These are phyloP conservation scores for Phyllostomus hastatus DNA, from an alignment of 2,113 vertebrate species.

Conservation along the genomic window DNA sequence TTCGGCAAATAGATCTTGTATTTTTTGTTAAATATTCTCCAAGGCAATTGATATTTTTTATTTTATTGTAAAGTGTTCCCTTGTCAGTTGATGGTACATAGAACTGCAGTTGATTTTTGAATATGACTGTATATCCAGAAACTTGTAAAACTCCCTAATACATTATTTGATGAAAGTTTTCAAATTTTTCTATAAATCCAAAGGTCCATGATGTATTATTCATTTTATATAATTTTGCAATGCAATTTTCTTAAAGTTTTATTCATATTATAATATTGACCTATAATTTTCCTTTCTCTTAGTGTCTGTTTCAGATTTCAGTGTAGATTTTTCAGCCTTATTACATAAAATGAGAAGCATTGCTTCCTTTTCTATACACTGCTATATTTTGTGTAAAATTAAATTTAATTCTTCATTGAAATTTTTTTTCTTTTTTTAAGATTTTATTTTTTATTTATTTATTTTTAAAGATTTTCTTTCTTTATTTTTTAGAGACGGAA, in stretches of 20 bases:
- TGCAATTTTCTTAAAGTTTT: not conserved
- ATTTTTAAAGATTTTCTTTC: too few species aligned
- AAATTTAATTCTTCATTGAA: not conserved
- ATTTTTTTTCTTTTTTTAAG: not conserved
- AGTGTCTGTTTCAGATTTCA: not conserved
- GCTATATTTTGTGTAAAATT: not conserved
- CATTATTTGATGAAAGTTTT: not conserved
- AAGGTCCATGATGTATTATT: not conserved
- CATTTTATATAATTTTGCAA: not conserved
- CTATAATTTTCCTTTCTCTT: not conserved
- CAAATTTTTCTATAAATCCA: not conserved
- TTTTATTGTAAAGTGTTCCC: not conserved
- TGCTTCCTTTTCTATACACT: not conserved
- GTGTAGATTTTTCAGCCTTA: not conserved
- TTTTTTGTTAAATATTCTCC: not conserved
- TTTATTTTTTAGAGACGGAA: too few species aligned
- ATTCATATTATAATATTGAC: not conserved
- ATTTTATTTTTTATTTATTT: too few species aligned
- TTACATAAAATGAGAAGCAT: not conserved
- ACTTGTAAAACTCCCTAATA: not conserved
- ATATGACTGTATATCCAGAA: not conserved
- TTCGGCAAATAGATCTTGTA: not conserved
- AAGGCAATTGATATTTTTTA: not conserved
- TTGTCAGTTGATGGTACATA: not conserved
- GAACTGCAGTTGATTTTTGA: not conserved